Percentiles rank a stretch among this genome's conserved stretches.
These are phyloP conservation scores for Gymnothorax reevesii DNA, from an alignment of 2,797 vertebrate species.

Conservation along the genomic window DNA sequence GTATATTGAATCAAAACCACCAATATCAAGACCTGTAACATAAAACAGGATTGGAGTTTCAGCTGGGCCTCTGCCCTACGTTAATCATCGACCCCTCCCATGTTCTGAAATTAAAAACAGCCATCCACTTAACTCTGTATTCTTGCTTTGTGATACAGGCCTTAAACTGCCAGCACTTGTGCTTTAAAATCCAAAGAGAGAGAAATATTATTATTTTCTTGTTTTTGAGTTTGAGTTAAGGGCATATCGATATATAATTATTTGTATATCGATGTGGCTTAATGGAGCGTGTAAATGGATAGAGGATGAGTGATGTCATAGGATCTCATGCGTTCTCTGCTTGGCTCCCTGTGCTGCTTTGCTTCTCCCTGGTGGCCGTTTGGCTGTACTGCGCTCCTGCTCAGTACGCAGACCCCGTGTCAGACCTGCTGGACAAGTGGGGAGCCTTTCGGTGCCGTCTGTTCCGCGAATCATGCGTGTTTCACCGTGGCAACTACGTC, in stretches of 20 bases:
- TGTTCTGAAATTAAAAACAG: too few relatives aligned
- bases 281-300: background rate
- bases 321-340: background rate
- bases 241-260: background rate
- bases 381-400: background rate
- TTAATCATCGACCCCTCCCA: too few relatives aligned
- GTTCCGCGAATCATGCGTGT: constrained; percentile 96
- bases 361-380: constrained; percentile 1
- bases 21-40: too few relatives aligned
- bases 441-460: constrained; percentile 90
- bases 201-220: background rate
- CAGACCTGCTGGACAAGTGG: constrained; percentile 93
- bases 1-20: too few relatives aligned
- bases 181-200: background rate
- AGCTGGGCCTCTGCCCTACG: too few relatives aligned
- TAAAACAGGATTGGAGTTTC: too few relatives aligned
- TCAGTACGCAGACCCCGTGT: constrained; percentile 94
- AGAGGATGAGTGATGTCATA: background rate
- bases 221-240: background rate
- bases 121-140: too few relatives aligned
- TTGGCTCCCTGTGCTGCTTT: constrained; percentile 6
- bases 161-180: background rate
- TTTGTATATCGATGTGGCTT: too few relatives aligned
- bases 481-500: constrained; percentile 95
- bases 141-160: too few relatives aligned